Evolutionary conservation across 2,888 invertebrate genomes (phyloP).

Genomic region (Notodonta dromedarius): DNA sequence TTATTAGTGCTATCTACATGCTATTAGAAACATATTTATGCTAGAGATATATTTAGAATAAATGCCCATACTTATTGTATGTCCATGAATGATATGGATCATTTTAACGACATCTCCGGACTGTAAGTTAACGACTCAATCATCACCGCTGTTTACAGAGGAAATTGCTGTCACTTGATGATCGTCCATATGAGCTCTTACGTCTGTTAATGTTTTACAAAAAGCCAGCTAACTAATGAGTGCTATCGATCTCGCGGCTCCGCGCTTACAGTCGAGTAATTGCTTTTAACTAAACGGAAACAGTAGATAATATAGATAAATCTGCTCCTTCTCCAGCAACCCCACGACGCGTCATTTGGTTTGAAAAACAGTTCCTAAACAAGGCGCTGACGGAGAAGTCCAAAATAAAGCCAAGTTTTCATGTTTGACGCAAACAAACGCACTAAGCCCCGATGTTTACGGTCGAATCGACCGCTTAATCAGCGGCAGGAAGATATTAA

Average conservation of each 20-base stretch:
- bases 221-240: slow-evolving; percentile 51
- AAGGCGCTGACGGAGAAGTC: slow-evolving; percentile 32
- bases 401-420: slow-evolving; percentile 54
- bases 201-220: slow-evolving; percentile 46
- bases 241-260: slow-evolving; percentile 55
- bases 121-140: slow-evolving; percentile 32
- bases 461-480: slow-evolving; percentile 66
- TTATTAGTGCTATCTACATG: neutral
- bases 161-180: slow-evolving; percentile 58
- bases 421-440: slow-evolving; percentile 56
- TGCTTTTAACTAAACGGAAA: slow-evolving; percentile 60
- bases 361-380: slow-evolving; percentile 37
- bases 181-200: slow-evolving; percentile 45
- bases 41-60: no score
- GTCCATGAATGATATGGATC: neutral
- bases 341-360: slow-evolving; percentile 46
- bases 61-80: neutral
- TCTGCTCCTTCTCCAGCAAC: slow-evolving; percentile 48
- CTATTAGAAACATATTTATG: neutral
- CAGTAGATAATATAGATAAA: slow-evolving; percentile 55
- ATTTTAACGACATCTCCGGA: neutral
- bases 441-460: slow-evolving; percentile 62
- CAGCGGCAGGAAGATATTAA: slow-evolving; percentile 71
- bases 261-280: slow-evolving; percentile 42
- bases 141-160: slow-evolving; percentile 35